Evolutionary conservation across 2,113 vertebrate genomes (phyloP).

Genomic region (Proteles cristata): DNA sequence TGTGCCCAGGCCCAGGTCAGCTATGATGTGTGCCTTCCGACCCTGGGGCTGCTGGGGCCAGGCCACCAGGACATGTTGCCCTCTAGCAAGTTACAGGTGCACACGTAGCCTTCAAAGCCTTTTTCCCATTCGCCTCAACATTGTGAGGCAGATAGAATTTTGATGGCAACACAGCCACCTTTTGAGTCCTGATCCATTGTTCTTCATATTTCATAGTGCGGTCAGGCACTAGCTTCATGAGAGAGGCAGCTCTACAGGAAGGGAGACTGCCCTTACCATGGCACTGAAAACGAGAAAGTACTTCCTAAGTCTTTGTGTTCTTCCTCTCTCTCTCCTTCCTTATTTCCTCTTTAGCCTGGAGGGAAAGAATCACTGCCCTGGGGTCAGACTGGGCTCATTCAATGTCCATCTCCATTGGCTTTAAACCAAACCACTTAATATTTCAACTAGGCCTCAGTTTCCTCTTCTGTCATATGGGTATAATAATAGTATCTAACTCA

Average conservation of each 20-base stretch:
- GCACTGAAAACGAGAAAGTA: background rate
- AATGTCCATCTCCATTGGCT: background rate
- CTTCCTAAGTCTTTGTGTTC: background rate
- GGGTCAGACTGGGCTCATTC: background rate
- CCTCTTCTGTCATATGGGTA: conserved; percentile 1
- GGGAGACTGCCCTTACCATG: background rate
- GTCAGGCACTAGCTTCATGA: background rate
- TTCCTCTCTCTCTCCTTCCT: background rate
- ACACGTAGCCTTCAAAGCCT: background rate
- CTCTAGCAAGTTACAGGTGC: background rate
- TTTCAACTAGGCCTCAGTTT: background rate
- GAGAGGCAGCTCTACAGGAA: background rate
- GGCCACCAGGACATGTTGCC: background rate
- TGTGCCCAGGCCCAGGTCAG: background rate
- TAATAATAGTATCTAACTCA: background rate
- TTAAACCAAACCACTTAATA: background rate
- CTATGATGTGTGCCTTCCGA: background rate
- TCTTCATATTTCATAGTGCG: background rate
- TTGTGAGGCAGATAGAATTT: background rate
- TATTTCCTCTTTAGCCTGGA: background rate
- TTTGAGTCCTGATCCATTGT: background rate
- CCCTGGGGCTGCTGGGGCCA: background rate
- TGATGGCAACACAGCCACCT: background rate
- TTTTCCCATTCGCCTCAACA: fast-evolving
- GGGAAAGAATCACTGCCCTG: background rate